Percentiles rank a stretch among this genome's conserved stretches.
phyloP scores from a whole-genome alignment of 2,113 vertebrate species.

The Tenebrosternarchus preto region DNA sequence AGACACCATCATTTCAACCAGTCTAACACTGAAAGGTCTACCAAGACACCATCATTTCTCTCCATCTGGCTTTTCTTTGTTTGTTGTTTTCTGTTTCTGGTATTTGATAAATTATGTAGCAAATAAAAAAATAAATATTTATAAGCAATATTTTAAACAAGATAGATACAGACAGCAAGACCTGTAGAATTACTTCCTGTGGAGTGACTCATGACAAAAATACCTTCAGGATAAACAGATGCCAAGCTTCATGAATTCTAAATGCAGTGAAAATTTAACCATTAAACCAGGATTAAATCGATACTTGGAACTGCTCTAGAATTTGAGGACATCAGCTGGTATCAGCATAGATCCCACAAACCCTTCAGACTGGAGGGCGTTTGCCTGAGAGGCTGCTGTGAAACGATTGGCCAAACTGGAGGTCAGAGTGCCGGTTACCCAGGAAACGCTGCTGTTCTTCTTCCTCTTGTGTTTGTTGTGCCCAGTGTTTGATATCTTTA shows the following conservation, averaged over 20 bases:
- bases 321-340: background rate
- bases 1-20: no score
- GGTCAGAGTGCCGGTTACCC: background rate
- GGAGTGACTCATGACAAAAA: background rate
- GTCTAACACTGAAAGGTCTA: no score
- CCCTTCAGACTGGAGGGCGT: background rate
- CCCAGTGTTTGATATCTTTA: no score
- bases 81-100: no score
- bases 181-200: background rate
- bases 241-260: background rate
- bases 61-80: no score
- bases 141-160: background rate
- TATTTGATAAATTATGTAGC: no score
- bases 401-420: background rate
- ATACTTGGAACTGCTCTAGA: no score
- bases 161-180: background rate
- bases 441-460: background rate
- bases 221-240: background rate
- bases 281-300: no score
- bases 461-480: no score
- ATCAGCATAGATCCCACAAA: background rate
- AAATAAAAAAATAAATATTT: background rate
- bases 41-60: no score
- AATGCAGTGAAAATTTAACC: background rate
- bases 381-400: background rate